Percentiles rank a stretch among this genome's conserved stretches.
Evolutionary conservation across 1,140 invertebrate genomes (phyloP).

Genomic region (Bombus polaris): DNA sequence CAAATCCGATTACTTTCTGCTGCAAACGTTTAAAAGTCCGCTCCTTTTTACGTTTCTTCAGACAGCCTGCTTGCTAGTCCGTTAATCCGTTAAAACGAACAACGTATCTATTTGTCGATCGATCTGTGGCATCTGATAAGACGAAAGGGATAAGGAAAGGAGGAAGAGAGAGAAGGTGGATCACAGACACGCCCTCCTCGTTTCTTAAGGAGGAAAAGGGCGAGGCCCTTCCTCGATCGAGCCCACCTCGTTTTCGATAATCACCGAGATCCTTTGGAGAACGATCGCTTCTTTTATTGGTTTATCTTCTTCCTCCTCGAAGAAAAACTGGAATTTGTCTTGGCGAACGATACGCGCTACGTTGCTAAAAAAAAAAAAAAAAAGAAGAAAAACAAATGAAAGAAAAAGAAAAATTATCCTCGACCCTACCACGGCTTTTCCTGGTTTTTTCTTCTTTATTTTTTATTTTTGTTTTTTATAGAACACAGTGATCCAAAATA

Average conservation of each 20-base stretch:
- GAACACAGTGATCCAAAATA: not conserved
- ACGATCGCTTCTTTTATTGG: constrained; percentile 1
- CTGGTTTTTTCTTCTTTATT: accelerated
- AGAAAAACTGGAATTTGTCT: not conserved
- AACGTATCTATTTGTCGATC: not conserved
- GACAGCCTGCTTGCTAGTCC: no score
- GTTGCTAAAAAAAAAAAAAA: accelerated
- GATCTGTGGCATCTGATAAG: not conserved
- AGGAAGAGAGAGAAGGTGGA: not conserved
- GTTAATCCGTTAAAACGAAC: no score
- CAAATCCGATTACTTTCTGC: not conserved
- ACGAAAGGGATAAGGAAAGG: not conserved
- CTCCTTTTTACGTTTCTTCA: no score
- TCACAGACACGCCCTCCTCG: constrained; percentile 43
- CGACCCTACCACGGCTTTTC: no score
- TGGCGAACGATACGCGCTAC: not conserved
- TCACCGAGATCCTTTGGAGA: constrained; percentile 52
- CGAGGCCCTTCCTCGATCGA: constrained; percentile 41
- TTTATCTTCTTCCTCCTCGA: not conserved
- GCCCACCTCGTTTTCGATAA: constrained; percentile 61
- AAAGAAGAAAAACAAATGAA: accelerated
- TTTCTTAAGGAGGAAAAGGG: constrained; percentile 50
- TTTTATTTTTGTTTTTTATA: not conserved
- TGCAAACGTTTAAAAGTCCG: no score
- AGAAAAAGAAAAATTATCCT: no score